A percentile compares a stretch with the other conserved stretches of the same genome.
Conservation (phyloP, 2,113 vertebrate genomes). For the Xyrauchen texanus region DNA sequence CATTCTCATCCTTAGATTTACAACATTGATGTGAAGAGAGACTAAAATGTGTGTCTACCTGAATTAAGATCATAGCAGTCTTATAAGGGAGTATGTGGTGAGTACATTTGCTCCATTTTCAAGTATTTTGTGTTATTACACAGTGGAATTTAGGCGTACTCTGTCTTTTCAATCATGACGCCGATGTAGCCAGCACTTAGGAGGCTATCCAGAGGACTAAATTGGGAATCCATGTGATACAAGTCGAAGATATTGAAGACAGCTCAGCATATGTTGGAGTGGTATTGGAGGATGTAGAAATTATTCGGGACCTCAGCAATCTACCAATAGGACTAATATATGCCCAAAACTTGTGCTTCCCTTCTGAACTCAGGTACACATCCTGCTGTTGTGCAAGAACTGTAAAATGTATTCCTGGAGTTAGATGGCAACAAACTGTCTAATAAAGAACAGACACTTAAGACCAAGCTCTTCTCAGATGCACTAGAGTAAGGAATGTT, state of each 20-base stretch:
- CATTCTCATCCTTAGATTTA: neutral
- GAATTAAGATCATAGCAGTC: no score
- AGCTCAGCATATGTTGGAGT: neutral
- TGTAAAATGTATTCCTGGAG: conserved; percentile 48
- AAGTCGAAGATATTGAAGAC: neutral
- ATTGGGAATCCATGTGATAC: neutral
- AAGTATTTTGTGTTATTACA: no score
- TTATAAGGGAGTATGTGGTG: neutral
- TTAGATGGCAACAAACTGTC: conserved; percentile 38
- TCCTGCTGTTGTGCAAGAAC: conserved; percentile 48
- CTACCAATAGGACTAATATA: neutral
- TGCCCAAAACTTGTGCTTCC: neutral
- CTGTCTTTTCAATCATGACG: neutral
- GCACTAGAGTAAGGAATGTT: neutral
- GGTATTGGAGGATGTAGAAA: neutral
- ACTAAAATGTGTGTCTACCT: neutral
- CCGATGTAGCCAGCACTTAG: neutral
- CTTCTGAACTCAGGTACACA: conserved; percentile 28
- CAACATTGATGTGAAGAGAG: neutral
- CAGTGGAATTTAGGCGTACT: no score
- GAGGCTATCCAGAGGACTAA: neutral
- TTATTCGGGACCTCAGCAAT: neutral
- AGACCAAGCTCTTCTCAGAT: conserved; percentile 17
- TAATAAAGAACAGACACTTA: conserved; percentile 20
- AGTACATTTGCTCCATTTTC: neutral